Evolutionary conservation across 2,113 vertebrate species (phyloP).

Genomic region (Saccopteryx bilineata): DNA sequence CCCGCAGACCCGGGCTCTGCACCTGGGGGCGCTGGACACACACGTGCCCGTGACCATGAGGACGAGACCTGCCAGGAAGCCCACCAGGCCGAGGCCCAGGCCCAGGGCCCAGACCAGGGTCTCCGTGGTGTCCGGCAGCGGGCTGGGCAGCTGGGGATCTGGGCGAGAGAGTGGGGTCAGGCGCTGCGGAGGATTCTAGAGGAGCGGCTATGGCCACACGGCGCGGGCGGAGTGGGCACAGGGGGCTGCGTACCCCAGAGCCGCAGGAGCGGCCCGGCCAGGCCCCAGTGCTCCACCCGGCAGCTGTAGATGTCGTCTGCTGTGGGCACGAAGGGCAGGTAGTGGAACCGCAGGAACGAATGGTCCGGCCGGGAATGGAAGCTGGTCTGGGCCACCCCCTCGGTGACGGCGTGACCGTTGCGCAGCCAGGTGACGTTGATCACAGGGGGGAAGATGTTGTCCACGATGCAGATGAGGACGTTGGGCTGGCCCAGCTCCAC

Average conservation of each 20-base stretch:
- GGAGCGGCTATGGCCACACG: background rate
- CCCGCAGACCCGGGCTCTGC: background rate
- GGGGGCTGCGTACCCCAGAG: constrained; percentile 76
- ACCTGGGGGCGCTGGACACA: background rate
- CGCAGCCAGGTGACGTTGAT: constrained; percentile 78
- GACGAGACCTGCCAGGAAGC: constrained; percentile 59
- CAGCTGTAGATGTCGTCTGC: constrained; percentile 71
- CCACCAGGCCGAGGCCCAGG: constrained; percentile 66
- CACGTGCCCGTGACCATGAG: constrained; percentile 66
- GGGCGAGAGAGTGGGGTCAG: constrained; percentile 10
- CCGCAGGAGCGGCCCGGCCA: background rate
- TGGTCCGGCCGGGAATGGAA: constrained; percentile 63
- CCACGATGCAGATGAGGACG: constrained; percentile 76
- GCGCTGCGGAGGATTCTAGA: constrained; percentile 87
- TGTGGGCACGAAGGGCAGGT: constrained; percentile 78
- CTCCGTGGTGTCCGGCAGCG: constrained; percentile 50
- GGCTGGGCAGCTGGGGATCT: constrained; percentile 62
- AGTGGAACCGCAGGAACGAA: constrained; percentile 79
- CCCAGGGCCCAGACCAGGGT: constrained; percentile 78
- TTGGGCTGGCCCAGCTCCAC: constrained; percentile 81
- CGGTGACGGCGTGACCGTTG: constrained; percentile 54
- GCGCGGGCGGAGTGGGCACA: too few species aligned
- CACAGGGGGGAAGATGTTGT: constrained; percentile 80
- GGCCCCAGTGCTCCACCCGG: constrained; percentile 79
- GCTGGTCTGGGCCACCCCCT: constrained; percentile 54